Evolutionary conservation across 2,888 invertebrate species (phyloP).

Genomic region (Andricus curvator): DNA sequence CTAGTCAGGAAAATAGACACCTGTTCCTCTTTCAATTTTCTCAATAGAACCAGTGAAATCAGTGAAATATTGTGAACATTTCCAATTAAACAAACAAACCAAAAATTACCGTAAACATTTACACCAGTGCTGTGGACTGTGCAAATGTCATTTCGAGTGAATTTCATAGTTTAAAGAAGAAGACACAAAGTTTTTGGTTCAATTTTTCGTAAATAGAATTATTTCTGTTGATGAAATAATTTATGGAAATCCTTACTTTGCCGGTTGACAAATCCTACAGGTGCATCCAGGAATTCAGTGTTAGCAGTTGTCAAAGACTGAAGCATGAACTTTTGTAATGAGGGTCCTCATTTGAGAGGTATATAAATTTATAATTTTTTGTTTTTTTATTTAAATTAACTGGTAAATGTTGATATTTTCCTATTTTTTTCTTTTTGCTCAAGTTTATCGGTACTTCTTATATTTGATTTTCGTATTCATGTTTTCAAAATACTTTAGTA

Average conservation of each 20-base stretch:
- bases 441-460: no score
- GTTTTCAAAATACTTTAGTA: no score
- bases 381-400: neutral
- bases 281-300: conserved; percentile 6
- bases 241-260: neutral
- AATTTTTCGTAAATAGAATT: neutral
- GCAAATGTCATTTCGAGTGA: neutral
- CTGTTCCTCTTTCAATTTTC: neutral
- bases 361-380: neutral
- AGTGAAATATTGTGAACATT: neutral
- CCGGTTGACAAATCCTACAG: conserved; percentile 14
- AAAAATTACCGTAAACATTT: neutral
- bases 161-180: neutral
- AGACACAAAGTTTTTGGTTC: neutral
- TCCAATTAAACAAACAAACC: no score
- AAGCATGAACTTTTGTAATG: conserved; percentile 22
- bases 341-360: conserved; percentile 10
- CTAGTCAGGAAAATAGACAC: neutral
- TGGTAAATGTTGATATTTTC: no score
- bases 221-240: neutral
- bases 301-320: conserved; percentile 16
- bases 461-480: no score
- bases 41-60: neutral
- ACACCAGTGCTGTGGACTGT: neutral
- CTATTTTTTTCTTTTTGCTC: no score